Evolutionary conservation across 2,888 invertebrate species (phyloP).

Genomic region (Agonopterix arenella): DNA sequence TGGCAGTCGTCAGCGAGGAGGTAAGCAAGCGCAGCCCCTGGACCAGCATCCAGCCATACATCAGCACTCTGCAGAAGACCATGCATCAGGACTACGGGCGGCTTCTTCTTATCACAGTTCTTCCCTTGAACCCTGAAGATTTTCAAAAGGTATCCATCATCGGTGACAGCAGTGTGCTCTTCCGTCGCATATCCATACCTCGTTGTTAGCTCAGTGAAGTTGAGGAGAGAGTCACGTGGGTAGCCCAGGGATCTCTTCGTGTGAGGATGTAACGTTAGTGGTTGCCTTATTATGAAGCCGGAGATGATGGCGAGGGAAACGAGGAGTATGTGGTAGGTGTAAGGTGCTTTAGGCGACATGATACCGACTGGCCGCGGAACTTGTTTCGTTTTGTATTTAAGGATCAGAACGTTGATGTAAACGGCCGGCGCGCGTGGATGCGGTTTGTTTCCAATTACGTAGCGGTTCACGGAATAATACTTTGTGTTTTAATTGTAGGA

Average conservation of each 20-base stretch:
- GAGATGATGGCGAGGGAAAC: neutral
- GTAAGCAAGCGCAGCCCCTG: constrained; percentile 13
- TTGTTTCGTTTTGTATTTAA: neutral
- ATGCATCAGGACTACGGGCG: constrained; percentile 17
- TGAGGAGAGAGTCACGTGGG: constrained; percentile 18
- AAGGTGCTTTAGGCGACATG: neutral
- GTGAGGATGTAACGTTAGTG: neutral
- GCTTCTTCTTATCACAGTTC: constrained; percentile 7
- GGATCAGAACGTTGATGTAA: neutral
- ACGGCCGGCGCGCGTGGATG: neutral
- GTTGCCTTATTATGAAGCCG: neutral
- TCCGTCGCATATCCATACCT: constrained; percentile 11
- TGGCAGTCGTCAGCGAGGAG: constrained; percentile 13
- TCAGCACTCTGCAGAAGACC: constrained; percentile 17
- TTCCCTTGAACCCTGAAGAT: constrained; percentile 12
- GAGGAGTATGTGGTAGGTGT: neutral
- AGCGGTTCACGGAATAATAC: too few species aligned
- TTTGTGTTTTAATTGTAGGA: too few species aligned
- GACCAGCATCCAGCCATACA: constrained; percentile 14
- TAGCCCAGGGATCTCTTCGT: constrained; percentile 25
- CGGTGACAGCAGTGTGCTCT: constrained; percentile 12
- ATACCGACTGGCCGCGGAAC: neutral
- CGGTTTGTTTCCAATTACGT: too few species aligned
- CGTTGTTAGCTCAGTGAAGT: constrained; percentile 11
- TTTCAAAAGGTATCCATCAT: constrained; percentile 17